These are phyloP conservation scores for Paraplagusia blochii DNA, from an alignment of 2,113 vertebrate species.

Conservation along the genomic window DNA sequence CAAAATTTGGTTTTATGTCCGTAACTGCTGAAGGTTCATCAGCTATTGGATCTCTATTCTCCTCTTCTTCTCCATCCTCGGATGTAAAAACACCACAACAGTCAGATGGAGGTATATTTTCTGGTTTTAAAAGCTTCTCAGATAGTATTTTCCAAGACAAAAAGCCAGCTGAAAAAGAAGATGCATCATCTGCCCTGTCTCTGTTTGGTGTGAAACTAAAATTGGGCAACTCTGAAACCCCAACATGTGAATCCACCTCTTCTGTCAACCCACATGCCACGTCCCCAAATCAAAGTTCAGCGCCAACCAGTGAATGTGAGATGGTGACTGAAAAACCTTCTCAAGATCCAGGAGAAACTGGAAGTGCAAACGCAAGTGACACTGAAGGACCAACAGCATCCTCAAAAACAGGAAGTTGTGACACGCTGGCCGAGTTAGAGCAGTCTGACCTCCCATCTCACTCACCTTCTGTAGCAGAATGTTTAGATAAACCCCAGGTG, in stretches of 20 bases:
- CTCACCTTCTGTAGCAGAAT: conserved; percentile 38
- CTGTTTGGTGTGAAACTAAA: conserved; percentile 84
- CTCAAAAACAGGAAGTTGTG: conserved; percentile 63
- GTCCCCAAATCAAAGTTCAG: conserved; percentile 44
- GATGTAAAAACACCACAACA: conserved; percentile 47
- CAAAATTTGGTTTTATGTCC: conserved; percentile 81
- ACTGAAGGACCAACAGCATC: conserved; percentile 57
- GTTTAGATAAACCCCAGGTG: conserved; percentile 36
- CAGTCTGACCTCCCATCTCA: conserved; percentile 35
- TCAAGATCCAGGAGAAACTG: conserved; percentile 59
- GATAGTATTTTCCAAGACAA: conserved; percentile 83
- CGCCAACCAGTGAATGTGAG: conserved; percentile 32
- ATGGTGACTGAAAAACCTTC: conserved; percentile 53
- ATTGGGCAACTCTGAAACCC: conserved; percentile 72
- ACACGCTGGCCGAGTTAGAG: conserved; percentile 47
- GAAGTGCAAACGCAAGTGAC: conserved; percentile 66
- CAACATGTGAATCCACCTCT: conserved; percentile 52
- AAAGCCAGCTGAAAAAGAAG: conserved; percentile 61
- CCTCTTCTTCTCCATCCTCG: conserved; percentile 54
- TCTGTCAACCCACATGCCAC: conserved; percentile 29
- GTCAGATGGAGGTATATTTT: conserved; percentile 76
- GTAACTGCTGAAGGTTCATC: conserved; percentile 71
- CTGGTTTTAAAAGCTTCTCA: conserved; percentile 85
- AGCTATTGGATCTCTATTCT: conserved; percentile 84
- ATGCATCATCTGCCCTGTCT: conserved; percentile 60